Evolutionary conservation across 2,113 vertebrate species (phyloP).

Genomic region (Desmodus rotundus): DNA sequence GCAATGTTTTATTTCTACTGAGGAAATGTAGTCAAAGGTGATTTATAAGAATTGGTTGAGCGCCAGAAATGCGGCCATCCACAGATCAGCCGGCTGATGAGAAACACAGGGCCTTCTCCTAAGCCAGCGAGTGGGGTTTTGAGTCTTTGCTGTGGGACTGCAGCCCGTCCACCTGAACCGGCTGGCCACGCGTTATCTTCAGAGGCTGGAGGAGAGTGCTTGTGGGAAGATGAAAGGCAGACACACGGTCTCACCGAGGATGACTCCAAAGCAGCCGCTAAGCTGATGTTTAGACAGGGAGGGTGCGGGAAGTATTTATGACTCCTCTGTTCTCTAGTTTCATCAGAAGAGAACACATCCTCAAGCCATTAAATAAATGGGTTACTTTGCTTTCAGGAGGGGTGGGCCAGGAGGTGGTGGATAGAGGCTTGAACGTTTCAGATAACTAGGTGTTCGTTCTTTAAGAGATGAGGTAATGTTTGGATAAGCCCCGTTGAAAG

Average conservation of each 20-base stretch:
- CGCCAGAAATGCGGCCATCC: neutral
- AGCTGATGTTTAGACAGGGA: neutral
- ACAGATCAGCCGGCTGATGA: constrained; percentile 12
- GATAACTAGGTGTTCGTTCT: neutral
- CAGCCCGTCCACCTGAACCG: neutral
- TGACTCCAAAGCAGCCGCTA: neutral
- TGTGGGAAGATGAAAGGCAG: constrained; percentile 34
- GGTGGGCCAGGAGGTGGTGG: neutral
- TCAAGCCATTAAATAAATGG: neutral
- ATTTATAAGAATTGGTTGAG: constrained; percentile 7
- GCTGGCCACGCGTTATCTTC: neutral
- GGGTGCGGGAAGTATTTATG: neutral
- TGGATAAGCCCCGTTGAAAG: neutral
- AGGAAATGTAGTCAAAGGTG: constrained; percentile 10
- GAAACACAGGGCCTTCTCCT: constrained; percentile 15
- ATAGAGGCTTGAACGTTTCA: neutral
- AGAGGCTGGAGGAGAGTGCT: neutral
- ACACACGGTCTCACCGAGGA: neutral
- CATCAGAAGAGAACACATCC: neutral
- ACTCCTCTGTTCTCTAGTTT: neutral
- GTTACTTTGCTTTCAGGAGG: neutral
- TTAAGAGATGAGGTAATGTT: neutral
- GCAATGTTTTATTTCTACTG: neutral
- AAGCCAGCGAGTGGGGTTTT: neutral
- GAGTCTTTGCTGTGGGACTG: neutral